Percentiles rank a stretch among this genome's conserved stretches.
These are phyloP conservation scores for Alitta virens DNA, from an alignment of 2,888 invertebrate species.

Conservation along the genomic window DNA sequence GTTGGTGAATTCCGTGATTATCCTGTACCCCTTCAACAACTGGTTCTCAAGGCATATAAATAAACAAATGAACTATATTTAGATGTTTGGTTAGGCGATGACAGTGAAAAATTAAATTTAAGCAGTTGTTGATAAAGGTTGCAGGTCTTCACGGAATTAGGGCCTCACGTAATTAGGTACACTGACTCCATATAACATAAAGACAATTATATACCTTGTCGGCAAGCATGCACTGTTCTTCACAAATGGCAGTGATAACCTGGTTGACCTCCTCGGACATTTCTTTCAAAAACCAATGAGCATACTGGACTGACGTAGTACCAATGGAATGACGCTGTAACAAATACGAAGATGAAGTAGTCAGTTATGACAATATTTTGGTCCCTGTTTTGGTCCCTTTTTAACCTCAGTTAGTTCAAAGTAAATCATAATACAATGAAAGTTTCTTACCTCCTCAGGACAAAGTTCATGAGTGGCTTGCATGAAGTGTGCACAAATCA, in stretches of 20 bases:
- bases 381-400: too few relatives aligned
- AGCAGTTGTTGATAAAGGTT: too few relatives aligned
- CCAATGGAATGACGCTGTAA: slow-evolving; percentile 83
- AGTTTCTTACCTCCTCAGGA: slow-evolving; percentile 31
- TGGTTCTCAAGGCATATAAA: too few relatives aligned
- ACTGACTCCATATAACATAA: too few relatives aligned
- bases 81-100: too few relatives aligned
- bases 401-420: slow-evolving; percentile 1
- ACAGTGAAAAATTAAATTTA: too few relatives aligned
- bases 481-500: slow-evolving; percentile 97
- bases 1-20: too few relatives aligned
- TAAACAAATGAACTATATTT: too few relatives aligned
- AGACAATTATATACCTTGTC: slow-evolving; percentile 78
- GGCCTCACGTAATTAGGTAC: too few relatives aligned
- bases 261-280: slow-evolving; percentile 98
- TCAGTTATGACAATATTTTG: too few relatives aligned
- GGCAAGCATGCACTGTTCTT: slow-evolving; percentile 95
- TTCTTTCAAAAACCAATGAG: slow-evolving; percentile 96
- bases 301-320: slow-evolving; percentile 85
- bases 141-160: too few relatives aligned
- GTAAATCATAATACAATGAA: background rate
- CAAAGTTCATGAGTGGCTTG: slow-evolving; percentile 58
- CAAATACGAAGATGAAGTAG: too few relatives aligned
- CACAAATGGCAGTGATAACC: slow-evolving; percentile 96
- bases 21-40: background rate